A percentile compares a stretch with the other conserved stretches of the same genome.
Conservation (phyloP, 2,113 vertebrate genomes). For the Urocitellus parryii region DNA sequence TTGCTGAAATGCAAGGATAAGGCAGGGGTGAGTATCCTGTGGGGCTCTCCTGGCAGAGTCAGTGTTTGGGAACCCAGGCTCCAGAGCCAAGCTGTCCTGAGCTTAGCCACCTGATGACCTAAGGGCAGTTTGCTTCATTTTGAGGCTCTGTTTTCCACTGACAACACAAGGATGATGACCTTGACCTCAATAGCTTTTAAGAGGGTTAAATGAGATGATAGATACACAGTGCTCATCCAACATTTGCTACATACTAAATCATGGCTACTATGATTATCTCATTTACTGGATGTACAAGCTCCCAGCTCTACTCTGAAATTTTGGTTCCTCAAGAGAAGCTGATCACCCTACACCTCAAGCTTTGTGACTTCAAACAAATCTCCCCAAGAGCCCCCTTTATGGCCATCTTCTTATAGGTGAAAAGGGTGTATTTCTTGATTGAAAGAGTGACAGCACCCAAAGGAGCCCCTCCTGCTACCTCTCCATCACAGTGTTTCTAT, state of each 20-base stretch:
- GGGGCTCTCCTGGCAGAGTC: neutral
- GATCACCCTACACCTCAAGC: neutral
- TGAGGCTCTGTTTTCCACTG: neutral
- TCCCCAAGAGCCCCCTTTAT: neutral
- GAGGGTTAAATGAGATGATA: constrained; percentile 23
- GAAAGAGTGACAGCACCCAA: neutral
- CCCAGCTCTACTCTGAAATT: neutral
- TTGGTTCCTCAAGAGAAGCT: neutral
- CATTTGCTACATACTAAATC: neutral
- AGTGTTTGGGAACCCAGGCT: neutral
- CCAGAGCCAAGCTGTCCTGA: neutral
- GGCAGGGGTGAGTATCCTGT: accelerated
- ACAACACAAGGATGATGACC: neutral
- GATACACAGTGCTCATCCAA: neutral
- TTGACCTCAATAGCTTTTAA: neutral
- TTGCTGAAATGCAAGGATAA: neutral
- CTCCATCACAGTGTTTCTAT: neutral
- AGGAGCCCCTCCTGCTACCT: neutral
- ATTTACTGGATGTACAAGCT: neutral
- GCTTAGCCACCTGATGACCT: neutral
- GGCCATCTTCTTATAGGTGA: neutral
- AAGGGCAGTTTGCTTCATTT: neutral
- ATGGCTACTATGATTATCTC: neutral
- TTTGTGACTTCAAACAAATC: neutral
- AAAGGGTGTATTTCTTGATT: neutral